Percentiles rank a stretch among this genome's conserved stretches.
Conservation (phyloP, 2,797 vertebrate genomes). For the Sebastes itinus region DNA sequence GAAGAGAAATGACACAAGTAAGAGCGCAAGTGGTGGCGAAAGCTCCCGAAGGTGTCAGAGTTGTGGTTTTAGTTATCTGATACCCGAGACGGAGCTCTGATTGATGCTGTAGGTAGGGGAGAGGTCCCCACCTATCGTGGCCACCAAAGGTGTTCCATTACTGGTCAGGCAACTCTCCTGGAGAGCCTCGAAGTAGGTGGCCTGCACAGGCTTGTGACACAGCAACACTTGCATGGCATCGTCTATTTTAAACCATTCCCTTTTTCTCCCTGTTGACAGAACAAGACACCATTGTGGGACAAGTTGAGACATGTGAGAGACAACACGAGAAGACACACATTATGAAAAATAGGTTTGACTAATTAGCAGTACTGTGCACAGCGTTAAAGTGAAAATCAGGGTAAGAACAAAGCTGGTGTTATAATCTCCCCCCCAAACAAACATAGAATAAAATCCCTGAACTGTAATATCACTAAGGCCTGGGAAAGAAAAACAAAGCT, state of each 20-base stretch:
- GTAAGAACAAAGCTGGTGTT: conserved; percentile 22
- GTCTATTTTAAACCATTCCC: conserved; percentile 98
- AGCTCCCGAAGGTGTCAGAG: conserved; percentile 71
- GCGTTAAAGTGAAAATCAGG: conserved; percentile 29
- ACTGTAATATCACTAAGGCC: conserved; percentile 26
- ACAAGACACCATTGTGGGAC: conserved; percentile 40
- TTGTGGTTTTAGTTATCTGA: conserved; percentile 94
- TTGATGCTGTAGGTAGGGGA: conserved; percentile 89
- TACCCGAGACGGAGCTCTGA: conserved; percentile 92
- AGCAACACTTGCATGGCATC: conserved; percentile 94
- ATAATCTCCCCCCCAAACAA: conserved; percentile 17
- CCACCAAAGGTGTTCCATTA: conserved; percentile 94
- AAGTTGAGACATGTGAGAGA: conserved; percentile 22
- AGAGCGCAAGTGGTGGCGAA: conserved; percentile 82
- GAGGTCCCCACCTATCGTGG: conserved; percentile 85
- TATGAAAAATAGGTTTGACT: background rate
- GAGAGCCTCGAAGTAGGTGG: conserved; percentile 94
- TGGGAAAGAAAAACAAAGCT: conserved; percentile 21
- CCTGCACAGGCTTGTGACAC: conserved; percentile 98
- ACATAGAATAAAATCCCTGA: conserved; percentile 27
- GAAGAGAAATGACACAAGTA: conserved; percentile 72
- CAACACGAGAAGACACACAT: background rate
- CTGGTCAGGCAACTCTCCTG: conserved; percentile 93
- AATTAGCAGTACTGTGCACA: conserved; percentile 12
- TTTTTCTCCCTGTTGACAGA: conserved; percentile 92